Evolutionary conservation across 1,140 invertebrate genomes (phyloP).

Genomic region (Rhagoletis pomonella): DNA sequence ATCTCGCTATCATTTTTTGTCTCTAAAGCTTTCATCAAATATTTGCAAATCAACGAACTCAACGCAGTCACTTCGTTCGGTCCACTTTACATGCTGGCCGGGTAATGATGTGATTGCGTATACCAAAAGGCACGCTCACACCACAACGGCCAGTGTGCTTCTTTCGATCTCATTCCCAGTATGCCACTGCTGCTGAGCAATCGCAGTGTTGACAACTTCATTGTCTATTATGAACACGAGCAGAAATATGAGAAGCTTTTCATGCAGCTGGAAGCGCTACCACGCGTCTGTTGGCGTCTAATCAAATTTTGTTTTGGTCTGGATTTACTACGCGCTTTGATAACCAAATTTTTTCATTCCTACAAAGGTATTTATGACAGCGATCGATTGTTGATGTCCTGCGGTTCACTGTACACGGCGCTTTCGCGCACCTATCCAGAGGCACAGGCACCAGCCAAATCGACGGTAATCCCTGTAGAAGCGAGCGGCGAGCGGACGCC

Average conservation of each 20-base stretch:
- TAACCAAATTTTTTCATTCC: not conserved
- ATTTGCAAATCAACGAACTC: not conserved
- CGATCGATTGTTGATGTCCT: not conserved
- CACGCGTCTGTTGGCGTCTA: not conserved
- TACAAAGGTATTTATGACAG: constrained; percentile 40
- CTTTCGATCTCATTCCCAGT: not conserved
- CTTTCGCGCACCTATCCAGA: not conserved
- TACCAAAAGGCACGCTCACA: not conserved
- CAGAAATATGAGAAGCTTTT: constrained; percentile 10
- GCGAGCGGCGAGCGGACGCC: constrained; percentile 65
- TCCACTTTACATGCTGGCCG: no score
- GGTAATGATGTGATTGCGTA: no score
- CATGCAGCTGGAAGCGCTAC: not conserved
- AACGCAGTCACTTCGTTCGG: not conserved
- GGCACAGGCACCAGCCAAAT: not conserved
- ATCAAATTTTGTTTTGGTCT: constrained; percentile 40
- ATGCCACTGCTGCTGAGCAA: constrained; percentile 54
- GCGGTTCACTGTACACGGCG: constrained; percentile 6
- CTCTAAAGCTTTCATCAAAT: constrained; percentile 1
- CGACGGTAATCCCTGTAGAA: constrained; percentile 54
- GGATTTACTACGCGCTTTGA: constrained; percentile 33
- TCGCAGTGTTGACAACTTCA: constrained; percentile 46
- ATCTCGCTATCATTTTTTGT: not conserved
- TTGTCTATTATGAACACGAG: constrained; percentile 19
- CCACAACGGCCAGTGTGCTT: not conserved